Conservation (phyloP, 2,888 invertebrate species). For the Notodromas monacha region DNA sequence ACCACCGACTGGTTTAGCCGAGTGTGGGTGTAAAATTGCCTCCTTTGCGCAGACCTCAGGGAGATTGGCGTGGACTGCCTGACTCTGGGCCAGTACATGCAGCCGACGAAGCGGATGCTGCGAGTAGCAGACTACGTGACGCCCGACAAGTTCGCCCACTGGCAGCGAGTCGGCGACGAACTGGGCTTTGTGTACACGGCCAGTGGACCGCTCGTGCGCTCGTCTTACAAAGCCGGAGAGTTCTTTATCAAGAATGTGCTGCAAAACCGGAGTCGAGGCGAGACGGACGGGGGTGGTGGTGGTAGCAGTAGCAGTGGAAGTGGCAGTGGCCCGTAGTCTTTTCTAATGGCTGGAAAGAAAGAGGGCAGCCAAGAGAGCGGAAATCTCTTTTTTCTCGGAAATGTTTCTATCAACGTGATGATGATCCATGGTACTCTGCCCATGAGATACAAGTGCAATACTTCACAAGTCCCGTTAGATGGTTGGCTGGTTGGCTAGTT, state of each 20-base stretch:
- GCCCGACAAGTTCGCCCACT: slow-evolving; percentile 50
- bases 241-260: slow-evolving; percentile 52
- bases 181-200: slow-evolving; percentile 86
- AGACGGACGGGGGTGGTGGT: no score
- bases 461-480: no score
- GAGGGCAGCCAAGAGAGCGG: no score
- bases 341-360: no score
- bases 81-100: slow-evolving; percentile 97
- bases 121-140: slow-evolving; percentile 71
- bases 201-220: slow-evolving; percentile 80
- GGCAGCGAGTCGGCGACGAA: slow-evolving; percentile 44
- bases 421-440: no score
- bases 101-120: slow-evolving; percentile 80
- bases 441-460: no score
- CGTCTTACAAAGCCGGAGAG: slow-evolving; percentile 93
- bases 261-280: slow-evolving; percentile 18
- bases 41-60: slow-evolving; percentile 29
- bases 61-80: slow-evolving; percentile 61
- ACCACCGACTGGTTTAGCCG: no score
- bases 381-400: no score
- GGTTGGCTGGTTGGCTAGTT: no score
- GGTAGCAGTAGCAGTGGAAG: no score
- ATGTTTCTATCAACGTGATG: no score
- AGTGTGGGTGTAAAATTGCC: neutral
- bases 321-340: no score